Evolutionary conservation across 2,113 vertebrate genomes (phyloP), one percentile per base, ranked within the genome.

Genomic region (Danionella cerebrum): DNA sequence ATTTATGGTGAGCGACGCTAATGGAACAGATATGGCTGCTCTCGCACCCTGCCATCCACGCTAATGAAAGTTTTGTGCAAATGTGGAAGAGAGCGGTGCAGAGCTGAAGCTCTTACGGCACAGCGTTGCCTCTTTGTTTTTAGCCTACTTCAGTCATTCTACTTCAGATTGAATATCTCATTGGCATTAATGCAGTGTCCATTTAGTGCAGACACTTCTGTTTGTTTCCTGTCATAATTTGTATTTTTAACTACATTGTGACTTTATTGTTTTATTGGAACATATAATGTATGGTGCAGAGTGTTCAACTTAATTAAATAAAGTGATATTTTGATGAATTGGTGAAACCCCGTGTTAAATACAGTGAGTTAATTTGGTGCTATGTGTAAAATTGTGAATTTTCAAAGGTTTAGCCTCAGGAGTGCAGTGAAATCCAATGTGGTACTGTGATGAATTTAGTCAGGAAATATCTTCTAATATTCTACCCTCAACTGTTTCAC

Each of bases 51-150:
- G 65, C 83, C 78, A 84, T 86, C 85, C 81, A 82, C 76, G 78
- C 84, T 89, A 88, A 89, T 89, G 88, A 88, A 88, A 86, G 87
- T 88, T 89, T 89, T 89, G 87, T 89, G 88, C 86, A 89, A 88
- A 89, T 89, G 80, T 82, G 50, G 42, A 38, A 31, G 57, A 82
- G 81, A 80, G 10, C 70, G 55, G 14, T 2, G 71, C 78, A 33
- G 35, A 42, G 27, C 25, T 33, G 21, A 19, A 9, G 39, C 38
- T 55, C 19, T 44, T 18, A n/a, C 57, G 45, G 25, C 25, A 12
- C 39, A 21, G 8, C 58, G 45, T 55, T 51, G 22, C 51, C 57
- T 8, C n/a, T 62, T 48, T 66, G 52, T 77, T 77, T 69, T 68
- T 78, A 69, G 50, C 27, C 64, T 16, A 69, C 35, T 52, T 31